Percentiles rank a stretch among this genome's conserved stretches.
phyloP scores from a whole-genome alignment of 2,113 vertebrate genomes.

The Pangasianodon hypophthalmus region DNA sequence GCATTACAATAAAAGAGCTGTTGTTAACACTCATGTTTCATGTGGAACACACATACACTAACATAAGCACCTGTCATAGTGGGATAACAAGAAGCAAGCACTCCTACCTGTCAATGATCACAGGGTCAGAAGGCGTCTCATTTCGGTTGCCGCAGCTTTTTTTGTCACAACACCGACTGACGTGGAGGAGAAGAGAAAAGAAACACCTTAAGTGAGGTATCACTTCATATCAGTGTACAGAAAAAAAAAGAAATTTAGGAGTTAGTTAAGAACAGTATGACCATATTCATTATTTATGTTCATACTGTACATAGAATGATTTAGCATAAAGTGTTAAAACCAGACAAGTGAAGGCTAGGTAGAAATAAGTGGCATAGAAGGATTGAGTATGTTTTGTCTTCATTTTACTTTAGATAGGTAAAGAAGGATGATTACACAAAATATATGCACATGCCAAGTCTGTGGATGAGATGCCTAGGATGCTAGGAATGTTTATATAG shows the following conservation, averaged over 20 bases:
- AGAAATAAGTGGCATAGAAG: background rate
- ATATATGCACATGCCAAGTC: background rate
- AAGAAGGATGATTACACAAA: background rate
- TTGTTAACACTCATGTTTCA: background rate
- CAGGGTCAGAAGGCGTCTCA: constrained; percentile 94
- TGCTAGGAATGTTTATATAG: background rate
- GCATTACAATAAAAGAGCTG: background rate
- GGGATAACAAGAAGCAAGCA: background rate
- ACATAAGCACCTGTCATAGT: background rate
- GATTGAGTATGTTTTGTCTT: background rate
- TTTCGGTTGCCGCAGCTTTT: constrained; percentile 98
- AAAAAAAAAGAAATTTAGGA: background rate
- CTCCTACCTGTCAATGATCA: constrained; percentile 90
- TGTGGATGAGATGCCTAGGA: background rate
- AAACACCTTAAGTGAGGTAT: background rate
- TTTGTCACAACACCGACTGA: constrained; percentile 94
- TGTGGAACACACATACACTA: background rate
- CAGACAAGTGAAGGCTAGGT: background rate
- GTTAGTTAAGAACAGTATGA: background rate
- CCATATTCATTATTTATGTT: background rate
- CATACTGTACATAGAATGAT: background rate
- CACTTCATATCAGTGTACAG: background rate
- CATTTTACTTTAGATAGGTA: background rate
- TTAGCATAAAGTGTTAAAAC: background rate
- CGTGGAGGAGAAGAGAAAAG: constrained; percentile 39